Base-by-base conservation (phyloP, 2,113 vertebrate species). In the Ceuthmochares aereus region DNA sequence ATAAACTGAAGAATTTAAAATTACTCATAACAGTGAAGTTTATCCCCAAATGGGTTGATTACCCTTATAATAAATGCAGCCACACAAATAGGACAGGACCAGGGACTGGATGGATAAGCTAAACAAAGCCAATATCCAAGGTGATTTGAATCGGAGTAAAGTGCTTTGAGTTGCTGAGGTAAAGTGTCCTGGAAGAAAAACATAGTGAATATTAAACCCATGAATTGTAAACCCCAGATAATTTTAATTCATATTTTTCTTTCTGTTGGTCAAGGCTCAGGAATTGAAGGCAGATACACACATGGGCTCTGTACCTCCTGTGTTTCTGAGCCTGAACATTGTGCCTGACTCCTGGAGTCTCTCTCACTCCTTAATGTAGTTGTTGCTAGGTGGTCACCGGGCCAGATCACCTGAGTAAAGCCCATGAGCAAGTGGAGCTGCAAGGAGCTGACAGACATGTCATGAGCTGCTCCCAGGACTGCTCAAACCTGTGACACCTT, bases 1-100 rank as follows among this genome's bases (percentile, higher is more conserved):
- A 75, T 84, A 87, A 87, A 36, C 14, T 84, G 75, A 84, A 56
- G 80, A 69, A 89, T 87, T 94, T 72, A 78, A 92, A 90, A 92
- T 91, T 1, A 92, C 68, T 87, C 47, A 74, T 12, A 72, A 47
- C 56, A 81, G n/a, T 64, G 40, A 43, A 60, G 23, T 68, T 94
- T 93, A 42, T 88, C 90, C 74, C 78, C 18, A 90, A 37, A 92
- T 63, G 3, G 67, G 22, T 40, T 77, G 5, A 77, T 52, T 88
- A 70, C 37, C 52, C n/a, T 63, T 55, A 52, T 29, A 92, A 70
- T 27, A 86, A 86, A 68, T 29, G 36, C 63, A 45, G 64, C 37
- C 47, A 67, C 68, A 67, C 8, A 55, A 23, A 40, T 11, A 75
- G 68, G 32, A 90, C 12, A 70, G 73, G 29, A 74, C 4, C 8